A percentile compares a stretch with the other conserved stretches of the same genome.
Evolutionary conservation across 1,140 invertebrate genomes (phyloP).

Genomic region (Listronotus oregonensis): DNA sequence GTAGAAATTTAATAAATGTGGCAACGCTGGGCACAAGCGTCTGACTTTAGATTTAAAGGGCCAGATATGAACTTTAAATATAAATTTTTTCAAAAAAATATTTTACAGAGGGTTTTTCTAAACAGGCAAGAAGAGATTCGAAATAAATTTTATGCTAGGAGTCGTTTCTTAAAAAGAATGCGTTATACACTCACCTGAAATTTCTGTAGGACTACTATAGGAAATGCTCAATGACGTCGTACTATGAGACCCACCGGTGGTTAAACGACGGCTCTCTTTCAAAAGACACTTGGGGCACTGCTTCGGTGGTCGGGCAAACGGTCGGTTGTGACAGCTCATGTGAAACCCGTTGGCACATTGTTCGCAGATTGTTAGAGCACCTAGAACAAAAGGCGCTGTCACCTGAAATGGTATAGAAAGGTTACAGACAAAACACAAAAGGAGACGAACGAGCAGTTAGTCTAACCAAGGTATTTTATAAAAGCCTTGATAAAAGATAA

Average conservation of each 20-base stretch:
- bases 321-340: constrained; percentile 59
- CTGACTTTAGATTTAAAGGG: too few species aligned
- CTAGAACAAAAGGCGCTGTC: constrained; percentile 47
- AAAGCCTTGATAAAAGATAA: too few species aligned
- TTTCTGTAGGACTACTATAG: constrained; percentile 44
- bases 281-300: constrained; percentile 51
- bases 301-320: constrained; percentile 47
- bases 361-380: constrained; percentile 58
- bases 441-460: too few species aligned
- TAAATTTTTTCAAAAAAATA: too few species aligned
- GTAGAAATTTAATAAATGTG: too few species aligned
- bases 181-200: constrained; percentile 51
- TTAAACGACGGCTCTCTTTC: constrained; percentile 40
- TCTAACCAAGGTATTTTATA: too few species aligned
- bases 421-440: neutral
- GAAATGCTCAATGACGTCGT: constrained; percentile 49
- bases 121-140: too few species aligned
- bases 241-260: constrained; percentile 40
- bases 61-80: too few species aligned
- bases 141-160: too few species aligned
- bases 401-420: constrained; percentile 28
- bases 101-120: too few species aligned
- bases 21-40: too few species aligned
- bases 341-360: constrained; percentile 60
- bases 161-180: too few species aligned